Base-by-base conservation (phyloP, 2,888 invertebrate genomes). In the Mimumesa dahlbomi region DNA sequence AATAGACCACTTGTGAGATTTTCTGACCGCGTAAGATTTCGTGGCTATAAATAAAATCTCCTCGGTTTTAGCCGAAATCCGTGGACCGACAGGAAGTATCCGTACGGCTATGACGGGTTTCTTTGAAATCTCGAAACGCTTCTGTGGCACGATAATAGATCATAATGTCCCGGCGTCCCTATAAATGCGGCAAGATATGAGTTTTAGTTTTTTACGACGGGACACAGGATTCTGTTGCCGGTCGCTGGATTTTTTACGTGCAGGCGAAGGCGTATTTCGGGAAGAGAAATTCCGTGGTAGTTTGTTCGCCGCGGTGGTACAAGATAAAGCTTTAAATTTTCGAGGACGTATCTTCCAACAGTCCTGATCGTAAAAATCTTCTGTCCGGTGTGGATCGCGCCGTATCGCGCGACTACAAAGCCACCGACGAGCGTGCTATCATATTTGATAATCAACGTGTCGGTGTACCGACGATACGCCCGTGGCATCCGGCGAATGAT, bases 1-100 rank as follows among this genome's bases (percentile, higher is more conserved):
- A 81, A 82, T 80, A 67, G 65, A 31, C 42, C 75, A 75, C 61
- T 73, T 80, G 81, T 80, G 56, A 56, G 56, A 65, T 63, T 66
- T 59, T 63, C 54, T 49, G 50, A 25, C 59, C 73, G 63, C 63
- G 67, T 38, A 31, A 49, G 67, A 74, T 77, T 71, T 61, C 48
- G 61, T 63, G 29, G 58, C 59, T 71, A 71, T 71, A 63, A 71
- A 67, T 71, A 63, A 56, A 29, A 45, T 49, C 31, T 16, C n/a
- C 9, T 9, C 36, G 49, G 38, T 48, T 73, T 66, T 46, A 52
- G 18, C 18, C 46, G 48, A 45, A 48, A 54, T 29, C 38, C 38
- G 43, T 21, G 42, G 52, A 53, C 34, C 38, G 48, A 25, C 45
- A 54, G 58, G 58, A 66, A 58, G 49, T 14, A 7, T 1, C 9